These are phyloP conservation scores for Chaetodon auriga DNA, from an alignment of 2,113 vertebrate genomes.

Conservation along the genomic window DNA sequence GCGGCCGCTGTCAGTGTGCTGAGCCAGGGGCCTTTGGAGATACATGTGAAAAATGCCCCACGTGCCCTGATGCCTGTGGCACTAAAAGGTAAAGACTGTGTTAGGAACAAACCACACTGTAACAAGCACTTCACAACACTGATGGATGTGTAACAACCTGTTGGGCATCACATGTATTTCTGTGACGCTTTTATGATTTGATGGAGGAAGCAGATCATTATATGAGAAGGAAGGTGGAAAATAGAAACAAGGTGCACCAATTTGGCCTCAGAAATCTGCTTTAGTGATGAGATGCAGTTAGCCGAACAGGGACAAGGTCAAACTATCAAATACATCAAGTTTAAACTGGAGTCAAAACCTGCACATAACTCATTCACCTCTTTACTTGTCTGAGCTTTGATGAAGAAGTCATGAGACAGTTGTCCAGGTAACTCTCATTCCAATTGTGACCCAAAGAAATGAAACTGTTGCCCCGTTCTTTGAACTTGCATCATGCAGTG, in stretches of 20 bases:
- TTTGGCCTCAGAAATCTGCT: not conserved
- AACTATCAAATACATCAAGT: not conserved
- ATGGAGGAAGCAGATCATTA: not conserved
- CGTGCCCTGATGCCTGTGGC: constrained; percentile 94
- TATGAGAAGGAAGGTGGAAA: too few species aligned
- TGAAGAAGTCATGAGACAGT: not conserved
- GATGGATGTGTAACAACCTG: not conserved
- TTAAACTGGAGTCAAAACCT: not conserved
- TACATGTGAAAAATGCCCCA: constrained; percentile 95
- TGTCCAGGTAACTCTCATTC: constrained; percentile 35
- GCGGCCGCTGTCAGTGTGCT: constrained; percentile 92
- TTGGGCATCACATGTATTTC: too few species aligned
- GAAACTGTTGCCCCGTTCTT: not conserved
- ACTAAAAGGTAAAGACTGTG: constrained; percentile 88
- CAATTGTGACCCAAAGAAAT: constrained; percentile 41
- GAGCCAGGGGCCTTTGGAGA: constrained; percentile 96
- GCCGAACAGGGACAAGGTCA: not conserved
- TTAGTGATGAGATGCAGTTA: not conserved
- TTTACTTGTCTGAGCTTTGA: constrained; percentile 22
- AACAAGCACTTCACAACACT: too few species aligned
- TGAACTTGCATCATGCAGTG: constrained; percentile 16
- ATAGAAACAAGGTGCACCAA: not conserved
- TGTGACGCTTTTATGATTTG: not conserved
- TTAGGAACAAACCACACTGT: not conserved
- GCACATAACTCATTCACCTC: constrained; percentile 10